Evolutionary conservation across 2,113 vertebrate species (phyloP), one percentile per base, ranked within the genome.

Genomic region (Gadus macrocephalus): DNA sequence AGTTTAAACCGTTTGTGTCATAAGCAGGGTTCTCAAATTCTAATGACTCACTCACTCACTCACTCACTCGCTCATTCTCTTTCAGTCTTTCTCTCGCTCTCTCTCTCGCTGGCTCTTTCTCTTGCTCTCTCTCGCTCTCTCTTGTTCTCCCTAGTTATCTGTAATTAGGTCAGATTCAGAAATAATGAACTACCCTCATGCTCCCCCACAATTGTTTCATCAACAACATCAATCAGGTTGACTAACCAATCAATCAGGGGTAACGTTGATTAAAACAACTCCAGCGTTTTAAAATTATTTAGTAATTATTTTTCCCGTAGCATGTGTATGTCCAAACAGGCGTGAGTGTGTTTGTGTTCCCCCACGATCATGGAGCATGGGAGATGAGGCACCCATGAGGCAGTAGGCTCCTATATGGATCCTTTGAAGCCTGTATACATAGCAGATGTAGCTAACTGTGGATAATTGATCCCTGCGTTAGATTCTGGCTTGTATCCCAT

Each of bases 381-480:
- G 69, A 79, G 85, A 77, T 75, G 78, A 85, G 79, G 81, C 74
- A 71, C 82, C 79, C 63, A 61, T 73, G 79, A 84, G 82, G 85
- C 81, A 79, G 69, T 22, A 73, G 82, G 85, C 75, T 75, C 79
- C 82, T 83, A 70, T 83, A 70, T 73, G 78, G 78, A 71, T 74
- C 72, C 78, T 89, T 87, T 89, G 85, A 87, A 81, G 84, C 81
- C 8, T 14, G 42, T 14, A 14, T 14, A 14, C 42, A 14, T 49
- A 49, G 70, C 73, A 78, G 82, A 80, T 81, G 79, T 80, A 72
- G 76, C 78, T 89, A 87, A 81, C 79, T 85, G 84, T 83, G 81
- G 87, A 86, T 87, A 86, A 89, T 89, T 89, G 81, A 89, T 87
- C 82, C 64, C 59, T 76, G 78, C 76, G 79, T 82, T 87, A 83